Evolutionary conservation across 2,113 vertebrate genomes (phyloP).

Genomic region (Nerophis ophidion): DNA sequence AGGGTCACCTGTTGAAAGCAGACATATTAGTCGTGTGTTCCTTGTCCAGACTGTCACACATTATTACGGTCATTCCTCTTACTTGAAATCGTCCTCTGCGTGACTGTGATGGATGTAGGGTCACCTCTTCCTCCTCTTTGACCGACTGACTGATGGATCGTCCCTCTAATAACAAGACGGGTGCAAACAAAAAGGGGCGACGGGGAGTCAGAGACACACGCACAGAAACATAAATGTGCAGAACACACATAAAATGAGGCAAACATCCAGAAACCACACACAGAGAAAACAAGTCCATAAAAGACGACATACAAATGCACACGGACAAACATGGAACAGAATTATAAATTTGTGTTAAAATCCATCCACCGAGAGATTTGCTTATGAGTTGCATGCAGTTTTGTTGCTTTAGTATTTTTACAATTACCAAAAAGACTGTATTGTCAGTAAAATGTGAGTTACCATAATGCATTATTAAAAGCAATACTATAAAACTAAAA

Average conservation of each 20-base stretch:
- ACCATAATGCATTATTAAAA: constrained; percentile 38
- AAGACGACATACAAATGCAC: constrained; percentile 27
- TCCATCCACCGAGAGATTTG: constrained; percentile 17
- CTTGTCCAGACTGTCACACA: not conserved
- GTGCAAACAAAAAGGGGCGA: constrained; percentile 48
- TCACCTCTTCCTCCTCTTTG: constrained; percentile 46
- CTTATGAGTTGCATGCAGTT: constrained; percentile 44
- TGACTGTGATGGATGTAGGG: constrained; percentile 43
- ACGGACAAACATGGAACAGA: constrained; percentile 46
- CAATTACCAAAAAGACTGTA: not conserved
- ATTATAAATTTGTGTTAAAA: constrained; percentile 53
- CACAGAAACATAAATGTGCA: constrained; percentile 44
- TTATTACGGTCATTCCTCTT: not conserved
- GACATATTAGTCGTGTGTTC: not conserved
- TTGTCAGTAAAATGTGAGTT: constrained; percentile 17
- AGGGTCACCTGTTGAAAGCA: constrained; percentile 73
- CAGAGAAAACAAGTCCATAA: constrained; percentile 27
- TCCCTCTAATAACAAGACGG: constrained; percentile 59
- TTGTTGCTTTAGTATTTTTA: constrained; percentile 23
- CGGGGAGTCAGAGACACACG: constrained; percentile 45
- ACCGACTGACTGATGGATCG: constrained; percentile 43
- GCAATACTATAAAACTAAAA: constrained; percentile 26
- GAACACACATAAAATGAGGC: constrained; percentile 13
- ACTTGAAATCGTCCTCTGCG: constrained; percentile 71
- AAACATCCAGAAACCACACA: constrained; percentile 32